These are phyloP conservation scores for Sebastes fasciatus DNA, from an alignment of 2,113 vertebrate genomes.

Conservation along the genomic window DNA sequence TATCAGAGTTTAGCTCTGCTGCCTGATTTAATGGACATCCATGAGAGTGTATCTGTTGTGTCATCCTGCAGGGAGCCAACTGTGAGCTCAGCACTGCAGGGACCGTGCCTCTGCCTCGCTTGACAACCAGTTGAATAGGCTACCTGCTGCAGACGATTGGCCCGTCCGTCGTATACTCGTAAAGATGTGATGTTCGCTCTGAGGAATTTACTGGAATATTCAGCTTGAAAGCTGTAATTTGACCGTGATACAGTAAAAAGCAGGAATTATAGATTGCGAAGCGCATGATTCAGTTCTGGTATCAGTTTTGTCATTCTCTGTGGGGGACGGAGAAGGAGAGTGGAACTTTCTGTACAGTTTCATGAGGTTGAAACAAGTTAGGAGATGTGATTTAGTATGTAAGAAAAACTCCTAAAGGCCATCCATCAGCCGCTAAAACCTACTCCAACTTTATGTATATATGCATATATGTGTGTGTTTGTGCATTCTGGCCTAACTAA, in stretches of 20 bases:
- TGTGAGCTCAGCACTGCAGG: slow-evolving; percentile 60
- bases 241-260: slow-evolving; percentile 33
- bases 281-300: slow-evolving; percentile 19
- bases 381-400: slow-evolving; percentile 21
- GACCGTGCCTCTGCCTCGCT: slow-evolving; percentile 58
- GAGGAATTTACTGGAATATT: slow-evolving; percentile 55
- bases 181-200: slow-evolving; percentile 45
- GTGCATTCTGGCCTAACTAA: neutral
- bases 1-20: slow-evolving; percentile 11
- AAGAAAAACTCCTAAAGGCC: slow-evolving; percentile 18
- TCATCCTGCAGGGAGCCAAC: slow-evolving; percentile 63
- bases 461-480: neutral
- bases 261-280: slow-evolving; percentile 21
- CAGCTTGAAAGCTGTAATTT: slow-evolving; percentile 21
- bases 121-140: slow-evolving; percentile 55
- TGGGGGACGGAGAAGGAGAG: slow-evolving; percentile 1
- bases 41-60: slow-evolving; percentile 52
- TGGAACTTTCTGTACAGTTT: neutral
- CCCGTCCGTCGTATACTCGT: slow-evolving; percentile 35
- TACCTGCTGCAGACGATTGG: slow-evolving; percentile 53
- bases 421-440: neutral
- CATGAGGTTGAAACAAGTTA: slow-evolving; percentile 8
- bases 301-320: slow-evolving; percentile 23
- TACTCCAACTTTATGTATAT: neutral
- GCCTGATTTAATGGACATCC: slow-evolving; percentile 57